phyloP scores from a whole-genome alignment of 2,888 invertebrate species.

The Ophion slaviceki region DNA sequence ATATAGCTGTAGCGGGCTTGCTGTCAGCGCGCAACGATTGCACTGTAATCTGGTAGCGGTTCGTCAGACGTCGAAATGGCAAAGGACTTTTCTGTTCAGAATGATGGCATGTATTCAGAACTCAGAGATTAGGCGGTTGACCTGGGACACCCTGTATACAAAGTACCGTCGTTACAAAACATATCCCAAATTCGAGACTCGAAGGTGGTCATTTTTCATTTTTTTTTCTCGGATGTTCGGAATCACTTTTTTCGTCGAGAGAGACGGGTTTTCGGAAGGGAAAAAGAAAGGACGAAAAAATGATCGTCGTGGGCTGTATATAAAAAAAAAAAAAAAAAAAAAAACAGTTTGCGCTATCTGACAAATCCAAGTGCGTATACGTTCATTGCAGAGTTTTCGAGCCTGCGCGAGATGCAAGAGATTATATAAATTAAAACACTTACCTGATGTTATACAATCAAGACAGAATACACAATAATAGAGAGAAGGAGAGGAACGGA shows the following conservation, averaged over 20 bases:
- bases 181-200: neutral
- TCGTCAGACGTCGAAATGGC: too few species aligned
- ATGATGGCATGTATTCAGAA: too few species aligned
- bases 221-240: neutral
- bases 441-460: constrained; percentile 63
- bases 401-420: neutral
- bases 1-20: too few species aligned
- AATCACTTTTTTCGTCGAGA: neutral
- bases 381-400: neutral
- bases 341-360: neutral
- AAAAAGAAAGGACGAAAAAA: neutral
- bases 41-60: too few species aligned
- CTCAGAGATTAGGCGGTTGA: too few species aligned
- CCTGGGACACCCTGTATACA: too few species aligned
- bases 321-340: neutral
- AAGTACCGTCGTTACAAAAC: too few species aligned
- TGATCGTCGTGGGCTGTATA: neutral
- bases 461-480: constrained; percentile 37
- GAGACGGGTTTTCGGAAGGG: neutral
- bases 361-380: neutral
- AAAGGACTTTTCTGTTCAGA: too few species aligned
- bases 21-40: too few species aligned
- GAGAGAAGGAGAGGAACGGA: constrained; percentile 7
- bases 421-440: constrained; percentile 14
- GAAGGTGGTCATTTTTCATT: neutral